Evolutionary conservation across 1,140 invertebrate species (phyloP).

Genomic region (Eurosta solidaginis): DNA sequence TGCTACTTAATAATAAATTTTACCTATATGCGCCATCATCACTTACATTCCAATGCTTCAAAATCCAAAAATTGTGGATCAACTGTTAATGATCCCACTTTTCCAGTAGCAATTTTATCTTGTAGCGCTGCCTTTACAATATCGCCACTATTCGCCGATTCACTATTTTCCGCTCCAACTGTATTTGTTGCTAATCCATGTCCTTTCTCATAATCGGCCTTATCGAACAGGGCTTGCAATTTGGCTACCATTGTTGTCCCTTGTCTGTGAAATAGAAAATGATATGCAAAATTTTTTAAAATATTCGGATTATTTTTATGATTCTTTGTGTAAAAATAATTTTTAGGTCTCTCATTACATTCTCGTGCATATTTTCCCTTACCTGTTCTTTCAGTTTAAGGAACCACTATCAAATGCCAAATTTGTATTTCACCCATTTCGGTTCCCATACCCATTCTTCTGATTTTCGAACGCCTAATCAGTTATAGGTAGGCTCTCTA

Average conservation of each 20-base stretch:
- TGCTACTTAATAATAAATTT: neutral
- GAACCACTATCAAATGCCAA: too few species aligned
- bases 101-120: slow-evolving; percentile 72
- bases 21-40: neutral
- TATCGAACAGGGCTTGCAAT: slow-evolving; percentile 71
- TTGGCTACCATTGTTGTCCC: slow-evolving; percentile 67
- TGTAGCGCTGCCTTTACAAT: slow-evolving; percentile 67
- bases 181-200: slow-evolving; percentile 59
- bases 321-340: too few species aligned
- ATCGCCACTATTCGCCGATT: slow-evolving; percentile 57
- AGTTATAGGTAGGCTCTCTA: too few species aligned
- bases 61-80: slow-evolving; percentile 78
- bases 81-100: slow-evolving; percentile 75
- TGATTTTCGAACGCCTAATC: too few species aligned
- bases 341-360: too few species aligned
- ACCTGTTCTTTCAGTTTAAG: too few species aligned
- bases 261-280: slow-evolving; percentile 57
- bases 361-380: neutral
- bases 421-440: too few species aligned
- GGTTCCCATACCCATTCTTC: too few species aligned
- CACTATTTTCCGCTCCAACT: slow-evolving; percentile 49
- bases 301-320: too few species aligned
- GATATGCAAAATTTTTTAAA: slow-evolving; percentile 29
- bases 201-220: slow-evolving; percentile 66
- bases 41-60: slow-evolving; percentile 67